Conservation (phyloP, 2,113 vertebrate species). For the Lynx canadensis region DNA sequence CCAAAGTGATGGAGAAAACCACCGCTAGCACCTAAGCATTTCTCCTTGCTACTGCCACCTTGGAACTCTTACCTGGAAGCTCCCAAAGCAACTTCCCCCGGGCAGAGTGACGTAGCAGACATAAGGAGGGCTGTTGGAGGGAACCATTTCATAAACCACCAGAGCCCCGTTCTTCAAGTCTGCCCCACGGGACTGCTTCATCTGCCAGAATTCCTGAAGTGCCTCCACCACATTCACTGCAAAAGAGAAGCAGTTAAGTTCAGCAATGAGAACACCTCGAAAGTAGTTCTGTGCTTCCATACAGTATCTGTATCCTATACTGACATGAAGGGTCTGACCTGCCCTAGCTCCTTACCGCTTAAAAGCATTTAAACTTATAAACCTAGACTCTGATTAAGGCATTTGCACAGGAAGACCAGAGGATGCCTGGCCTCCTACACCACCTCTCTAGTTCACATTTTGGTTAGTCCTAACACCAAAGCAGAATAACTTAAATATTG, state of each 20-base stretch:
- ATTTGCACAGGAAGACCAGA: background rate
- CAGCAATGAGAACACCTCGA: background rate
- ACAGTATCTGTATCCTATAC: background rate
- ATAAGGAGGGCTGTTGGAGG: conserved; percentile 95
- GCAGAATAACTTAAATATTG: background rate
- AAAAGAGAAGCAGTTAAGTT: background rate
- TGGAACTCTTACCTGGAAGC: conserved; percentile 92
- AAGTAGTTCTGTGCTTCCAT: background rate
- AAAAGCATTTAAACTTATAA: background rate
- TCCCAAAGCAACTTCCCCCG: conserved; percentile 98
- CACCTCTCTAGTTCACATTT: background rate
- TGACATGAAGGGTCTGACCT: background rate
- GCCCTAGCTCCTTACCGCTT: background rate
- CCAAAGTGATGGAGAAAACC: background rate
- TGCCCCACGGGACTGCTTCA: conserved; percentile 97
- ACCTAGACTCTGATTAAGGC: background rate
- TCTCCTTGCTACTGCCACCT: background rate
- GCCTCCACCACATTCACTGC: conserved; percentile 98
- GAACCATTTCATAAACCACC: conserved; percentile 99
- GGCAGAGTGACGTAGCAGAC: conserved; percentile 98
- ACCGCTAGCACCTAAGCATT: background rate
- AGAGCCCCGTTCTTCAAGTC: conserved; percentile 97
- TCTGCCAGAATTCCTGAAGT: conserved; percentile 99
- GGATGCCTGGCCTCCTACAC: background rate
- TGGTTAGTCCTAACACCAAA: conserved; percentile 2